Evolutionary conservation across 2,113 vertebrate species (phyloP).

Genomic region (Camelus bactrianus): DNA sequence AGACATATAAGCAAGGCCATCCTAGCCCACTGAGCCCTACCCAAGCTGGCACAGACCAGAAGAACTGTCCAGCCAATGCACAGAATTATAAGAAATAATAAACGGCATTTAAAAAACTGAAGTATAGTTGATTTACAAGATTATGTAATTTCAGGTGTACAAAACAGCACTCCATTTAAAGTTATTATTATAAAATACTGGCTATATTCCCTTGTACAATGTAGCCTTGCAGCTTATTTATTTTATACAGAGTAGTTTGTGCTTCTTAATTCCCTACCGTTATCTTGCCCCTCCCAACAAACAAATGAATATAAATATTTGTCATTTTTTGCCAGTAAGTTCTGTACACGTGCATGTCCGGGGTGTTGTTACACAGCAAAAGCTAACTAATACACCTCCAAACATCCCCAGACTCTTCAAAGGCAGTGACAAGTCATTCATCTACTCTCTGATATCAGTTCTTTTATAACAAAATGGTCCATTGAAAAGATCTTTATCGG

Average conservation of each 20-base stretch:
- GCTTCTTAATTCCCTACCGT: not conserved
- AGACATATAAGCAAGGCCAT: not conserved
- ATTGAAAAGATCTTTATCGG: not conserved
- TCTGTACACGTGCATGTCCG: rapidly evolving
- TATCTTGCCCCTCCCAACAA: not conserved
- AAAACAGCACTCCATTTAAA: not conserved
- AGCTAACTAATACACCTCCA: not conserved
- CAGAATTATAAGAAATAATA: not conserved
- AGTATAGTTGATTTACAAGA: not conserved
- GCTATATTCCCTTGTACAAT: not conserved
- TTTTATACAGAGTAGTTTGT: not conserved
- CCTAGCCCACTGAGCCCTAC: not conserved
- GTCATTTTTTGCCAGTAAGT: not conserved
- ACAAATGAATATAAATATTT: not conserved
- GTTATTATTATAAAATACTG: not conserved
- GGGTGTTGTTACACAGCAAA: not conserved
- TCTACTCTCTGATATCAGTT: not conserved
- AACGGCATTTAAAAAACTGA: not conserved
- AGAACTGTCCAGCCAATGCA: not conserved
- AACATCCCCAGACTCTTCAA: not conserved
- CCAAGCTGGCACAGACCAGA: not conserved
- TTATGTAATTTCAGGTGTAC: not conserved
- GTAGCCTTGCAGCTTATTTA: not conserved
- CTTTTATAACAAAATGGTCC: not conserved
- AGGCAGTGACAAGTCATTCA: not conserved